Conservation (phyloP, 2,797 vertebrate species). For the Arnoldichthys spilopterus region DNA sequence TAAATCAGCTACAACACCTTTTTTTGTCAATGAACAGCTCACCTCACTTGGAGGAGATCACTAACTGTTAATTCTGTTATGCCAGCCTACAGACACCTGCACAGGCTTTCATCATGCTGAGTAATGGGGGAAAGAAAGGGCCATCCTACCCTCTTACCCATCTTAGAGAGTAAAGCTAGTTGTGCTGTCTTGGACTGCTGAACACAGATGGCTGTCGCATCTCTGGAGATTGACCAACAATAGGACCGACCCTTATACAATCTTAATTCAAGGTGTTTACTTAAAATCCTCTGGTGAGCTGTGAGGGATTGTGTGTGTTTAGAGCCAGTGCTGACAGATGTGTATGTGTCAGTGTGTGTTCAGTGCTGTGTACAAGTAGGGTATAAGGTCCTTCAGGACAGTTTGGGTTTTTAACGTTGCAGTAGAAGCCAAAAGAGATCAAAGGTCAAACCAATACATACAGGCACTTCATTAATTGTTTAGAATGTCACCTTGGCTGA, state of each 20-base stretch:
- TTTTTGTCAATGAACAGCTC: no score
- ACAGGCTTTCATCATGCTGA: no score
- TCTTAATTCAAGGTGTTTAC: not conserved
- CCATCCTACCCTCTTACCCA: no score
- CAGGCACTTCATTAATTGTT: slow-evolving; percentile 45
- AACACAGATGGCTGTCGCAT: not conserved
- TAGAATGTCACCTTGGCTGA: slow-evolving; percentile 53
- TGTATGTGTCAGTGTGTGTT: slow-evolving; percentile 44
- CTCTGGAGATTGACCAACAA: not conserved
- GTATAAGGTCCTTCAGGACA: not conserved
- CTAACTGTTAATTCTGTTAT: no score
- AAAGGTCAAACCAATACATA: slow-evolving; percentile 48
- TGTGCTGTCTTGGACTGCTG: no score
- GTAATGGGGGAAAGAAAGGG: no score
- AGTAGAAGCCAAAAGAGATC: slow-evolving; percentile 21
- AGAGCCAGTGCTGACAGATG: slow-evolving; percentile 21
- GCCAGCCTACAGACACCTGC: no score
- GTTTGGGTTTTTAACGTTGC: slow-evolving; percentile 21
- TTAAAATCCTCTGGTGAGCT: not conserved
- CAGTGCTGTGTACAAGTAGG: slow-evolving; percentile 9
- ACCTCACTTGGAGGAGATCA: no score
- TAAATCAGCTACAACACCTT: no score
- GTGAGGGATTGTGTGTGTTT: slow-evolving; percentile 43
- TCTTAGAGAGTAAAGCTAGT: no score
- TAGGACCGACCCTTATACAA: not conserved